A percentile compares a stretch with the other conserved stretches of the same genome.
Conservation (phyloP, 2,113 vertebrate species). For the Chiloscyllium plagiosum region DNA sequence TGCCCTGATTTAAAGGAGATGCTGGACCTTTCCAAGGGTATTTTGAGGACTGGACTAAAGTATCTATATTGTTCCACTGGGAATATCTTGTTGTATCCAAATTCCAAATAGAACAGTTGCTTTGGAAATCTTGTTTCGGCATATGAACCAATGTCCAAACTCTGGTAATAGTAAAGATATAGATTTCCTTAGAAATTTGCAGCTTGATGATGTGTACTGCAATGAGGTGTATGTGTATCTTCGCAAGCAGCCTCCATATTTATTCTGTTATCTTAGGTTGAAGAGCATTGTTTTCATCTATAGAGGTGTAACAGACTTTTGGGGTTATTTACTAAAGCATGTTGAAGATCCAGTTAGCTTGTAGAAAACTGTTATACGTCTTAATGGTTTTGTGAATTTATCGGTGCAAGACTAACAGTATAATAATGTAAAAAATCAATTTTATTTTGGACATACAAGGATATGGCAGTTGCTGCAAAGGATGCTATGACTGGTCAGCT, state of each 20-base stretch:
- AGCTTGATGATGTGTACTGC: not conserved
- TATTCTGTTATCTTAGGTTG: not conserved
- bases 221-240: not conserved
- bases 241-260: not conserved
- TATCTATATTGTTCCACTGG: not conserved
- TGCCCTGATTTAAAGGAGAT: not conserved
- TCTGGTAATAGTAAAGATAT: not conserved
- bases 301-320: not conserved
- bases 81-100: not conserved
- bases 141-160: not conserved
- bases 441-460: slow-evolving; percentile 51
- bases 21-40: not conserved
- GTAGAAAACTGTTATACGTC: not conserved
- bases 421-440: not conserved
- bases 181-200: not conserved
- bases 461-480: slow-evolving; percentile 56
- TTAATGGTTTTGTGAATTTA: not conserved
- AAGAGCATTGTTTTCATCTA: not conserved
- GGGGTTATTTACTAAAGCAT: not conserved
- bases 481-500: slow-evolving; percentile 54
- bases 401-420: not conserved
- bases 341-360: not conserved
- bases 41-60: not conserved
- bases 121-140: not conserved
- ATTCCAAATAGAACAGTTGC: not conserved